A percentile compares a stretch with the other conserved stretches of the same genome.
Conservation (phyloP, 1,140 invertebrate genomes). For the Xylocopa sonorina region DNA sequence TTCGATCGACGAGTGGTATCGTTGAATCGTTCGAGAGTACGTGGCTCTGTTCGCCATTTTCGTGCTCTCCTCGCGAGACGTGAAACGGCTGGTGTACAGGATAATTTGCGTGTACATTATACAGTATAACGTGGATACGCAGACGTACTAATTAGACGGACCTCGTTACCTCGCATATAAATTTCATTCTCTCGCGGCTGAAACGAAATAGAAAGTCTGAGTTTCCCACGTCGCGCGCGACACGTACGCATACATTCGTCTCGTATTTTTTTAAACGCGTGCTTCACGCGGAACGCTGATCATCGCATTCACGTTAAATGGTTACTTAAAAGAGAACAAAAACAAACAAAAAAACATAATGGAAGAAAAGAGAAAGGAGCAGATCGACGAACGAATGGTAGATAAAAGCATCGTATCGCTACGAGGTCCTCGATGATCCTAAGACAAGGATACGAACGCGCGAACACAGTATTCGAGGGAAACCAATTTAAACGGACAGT, state of each 20-base stretch:
- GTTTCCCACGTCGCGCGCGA: background rate
- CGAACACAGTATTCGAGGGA: background rate
- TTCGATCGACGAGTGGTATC: constrained; percentile 28
- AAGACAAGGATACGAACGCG: too few species aligned
- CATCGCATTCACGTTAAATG: background rate
- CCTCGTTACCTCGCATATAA: constrained; percentile 33
- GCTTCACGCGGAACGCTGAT: background rate
- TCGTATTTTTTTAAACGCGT: background rate
- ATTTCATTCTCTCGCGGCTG: constrained; percentile 17
- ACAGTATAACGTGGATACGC: background rate
- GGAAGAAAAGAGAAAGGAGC: background rate
- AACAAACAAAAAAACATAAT: background rate
- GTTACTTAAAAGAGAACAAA: background rate
- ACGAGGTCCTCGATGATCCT: background rate
- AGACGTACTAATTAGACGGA: background rate
- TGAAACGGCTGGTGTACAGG: constrained; percentile 20
- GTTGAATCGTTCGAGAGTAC: constrained; percentile 40
- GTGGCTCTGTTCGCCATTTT: constrained; percentile 14
- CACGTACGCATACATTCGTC: background rate
- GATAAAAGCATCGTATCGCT: background rate
- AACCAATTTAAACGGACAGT: background rate
- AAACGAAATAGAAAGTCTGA: background rate
- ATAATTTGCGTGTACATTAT: constrained; percentile 16
- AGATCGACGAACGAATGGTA: background rate
- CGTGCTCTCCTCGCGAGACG: constrained; percentile 14